Evolutionary conservation across 2,797 vertebrate species (phyloP), one percentile per base, ranked within the genome.

Genomic region (Anguilla anguilla): DNA sequence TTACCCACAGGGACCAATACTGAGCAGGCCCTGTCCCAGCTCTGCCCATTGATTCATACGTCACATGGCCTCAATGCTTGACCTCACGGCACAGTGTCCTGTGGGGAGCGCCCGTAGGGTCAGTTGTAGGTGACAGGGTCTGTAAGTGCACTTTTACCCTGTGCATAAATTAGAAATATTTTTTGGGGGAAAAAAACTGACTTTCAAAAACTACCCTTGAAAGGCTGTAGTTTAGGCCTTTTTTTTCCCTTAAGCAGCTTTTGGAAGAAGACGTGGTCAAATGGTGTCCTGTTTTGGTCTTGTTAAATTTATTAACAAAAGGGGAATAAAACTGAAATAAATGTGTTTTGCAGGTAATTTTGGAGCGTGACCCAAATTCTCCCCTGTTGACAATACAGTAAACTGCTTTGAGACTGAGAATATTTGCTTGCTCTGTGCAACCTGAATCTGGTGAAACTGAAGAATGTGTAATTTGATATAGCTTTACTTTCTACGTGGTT

Each of bases 111-210:
- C 1, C n/a, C 2, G 69, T 31, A 28, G 69, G 69, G 1, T 72
- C 3, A 72, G 28, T 2, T 72, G 10, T 72, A 13, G 69, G 69
- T 10, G 10, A n/a, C 0, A 35, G 69, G 10, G 28, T n/a, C 1
- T 67, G 22, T 69, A 77, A 77, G 72, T 77, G 39, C 74, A 79
- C 74, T 35, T 79, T 74, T 35, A 74, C 69, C 69, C 9, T 74
- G 69, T 28, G 25, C 28, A 35, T 79, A 11, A 46, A 22, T 79
- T 7, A 5, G 7, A 43, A 22, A 46, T 79, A 39, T 35, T 57
- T 74, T 31, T 31, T 74, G n/a, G 69, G n/a, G 28, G n/a, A 51
- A 57, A 13, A 13, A 57, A 13, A 10, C 11, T 11, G 55, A 15
- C 55, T 57, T 2, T 2, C 49, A 51, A 51, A 57, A 13, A 57